Evolutionary conservation across 2,797 vertebrate genomes (phyloP).

Genomic region (Melanogrammus aeglefinus): DNA sequence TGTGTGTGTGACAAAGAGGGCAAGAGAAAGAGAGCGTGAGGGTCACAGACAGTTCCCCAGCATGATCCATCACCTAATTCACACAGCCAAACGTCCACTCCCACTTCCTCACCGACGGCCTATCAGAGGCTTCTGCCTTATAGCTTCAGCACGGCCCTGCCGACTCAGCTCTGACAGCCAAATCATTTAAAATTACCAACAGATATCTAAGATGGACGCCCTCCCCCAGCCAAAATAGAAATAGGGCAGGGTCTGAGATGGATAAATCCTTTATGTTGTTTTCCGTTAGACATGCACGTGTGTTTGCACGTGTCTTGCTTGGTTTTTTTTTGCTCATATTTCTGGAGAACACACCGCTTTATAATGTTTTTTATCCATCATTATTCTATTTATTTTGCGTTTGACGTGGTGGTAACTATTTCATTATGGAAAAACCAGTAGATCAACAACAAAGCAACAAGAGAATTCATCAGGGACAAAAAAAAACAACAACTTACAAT

Average conservation of each 20-base stretch:
- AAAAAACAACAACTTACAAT: no score
- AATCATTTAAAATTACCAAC: slow-evolving; percentile 46
- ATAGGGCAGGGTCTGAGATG: not conserved
- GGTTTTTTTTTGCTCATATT: slow-evolving; percentile 28
- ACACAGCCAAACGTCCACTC: slow-evolving; percentile 41
- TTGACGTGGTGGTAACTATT: not conserved
- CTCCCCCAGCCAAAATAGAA: slow-evolving; percentile 2
- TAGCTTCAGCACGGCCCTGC: slow-evolving; percentile 39
- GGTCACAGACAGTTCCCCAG: slow-evolving; percentile 45
- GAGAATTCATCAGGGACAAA: no score
- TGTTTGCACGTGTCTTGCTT: slow-evolving; percentile 33
- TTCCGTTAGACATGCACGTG: slow-evolving; percentile 9
- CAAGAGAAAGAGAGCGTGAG: slow-evolving; percentile 29
- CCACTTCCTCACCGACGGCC: slow-evolving; percentile 33
- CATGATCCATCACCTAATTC: slow-evolving; percentile 62
- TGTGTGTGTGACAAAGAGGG: not conserved
- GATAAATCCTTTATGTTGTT: slow-evolving; percentile 39
- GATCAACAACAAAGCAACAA: no score
- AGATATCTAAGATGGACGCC: no score
- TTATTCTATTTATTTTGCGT: not conserved
- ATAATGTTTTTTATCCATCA: slow-evolving; percentile 36
- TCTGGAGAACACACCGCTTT: not conserved
- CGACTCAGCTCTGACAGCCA: slow-evolving; percentile 38
- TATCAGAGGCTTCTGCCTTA: slow-evolving; percentile 45
- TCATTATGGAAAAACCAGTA: no score